Conservation (phyloP, 2,797 vertebrate genomes). For the Strix occidentalis region DNA sequence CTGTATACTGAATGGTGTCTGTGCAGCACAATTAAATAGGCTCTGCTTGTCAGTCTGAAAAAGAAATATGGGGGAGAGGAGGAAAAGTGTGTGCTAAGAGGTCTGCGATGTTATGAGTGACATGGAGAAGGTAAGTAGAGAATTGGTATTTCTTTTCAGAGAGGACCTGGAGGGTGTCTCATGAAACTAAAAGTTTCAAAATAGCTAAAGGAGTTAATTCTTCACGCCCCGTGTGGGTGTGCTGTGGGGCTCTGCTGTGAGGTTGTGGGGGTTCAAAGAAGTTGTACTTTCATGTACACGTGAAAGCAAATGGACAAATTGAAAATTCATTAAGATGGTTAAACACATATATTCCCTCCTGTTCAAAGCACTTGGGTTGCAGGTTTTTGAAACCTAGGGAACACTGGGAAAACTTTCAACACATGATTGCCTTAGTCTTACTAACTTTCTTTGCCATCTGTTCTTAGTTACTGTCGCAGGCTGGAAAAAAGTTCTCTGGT, state of each 20-base stretch:
- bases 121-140: background rate
- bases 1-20: background rate
- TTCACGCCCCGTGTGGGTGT: accelerated
- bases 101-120: background rate
- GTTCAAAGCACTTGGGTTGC: background rate
- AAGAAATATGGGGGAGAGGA: background rate
- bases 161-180: background rate
- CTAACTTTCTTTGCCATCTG: background rate
- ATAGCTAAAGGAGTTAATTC: background rate
- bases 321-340: background rate
- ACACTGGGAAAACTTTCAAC: background rate
- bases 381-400: background rate
- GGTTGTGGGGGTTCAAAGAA: too few species aligned
- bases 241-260: accelerated
- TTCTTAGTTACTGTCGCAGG: background rate
- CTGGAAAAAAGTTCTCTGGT: background rate
- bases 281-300: accelerated
- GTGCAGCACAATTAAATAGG: background rate
- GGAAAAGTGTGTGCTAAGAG: background rate
- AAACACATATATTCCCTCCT: background rate
- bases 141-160: background rate
- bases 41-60: background rate
- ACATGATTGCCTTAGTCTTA: background rate
- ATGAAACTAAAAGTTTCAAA: background rate
- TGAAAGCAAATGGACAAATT: background rate